Evolutionary conservation across 1,140 invertebrate genomes (phyloP).

Genomic region (Heliconius hermathena): DNA sequence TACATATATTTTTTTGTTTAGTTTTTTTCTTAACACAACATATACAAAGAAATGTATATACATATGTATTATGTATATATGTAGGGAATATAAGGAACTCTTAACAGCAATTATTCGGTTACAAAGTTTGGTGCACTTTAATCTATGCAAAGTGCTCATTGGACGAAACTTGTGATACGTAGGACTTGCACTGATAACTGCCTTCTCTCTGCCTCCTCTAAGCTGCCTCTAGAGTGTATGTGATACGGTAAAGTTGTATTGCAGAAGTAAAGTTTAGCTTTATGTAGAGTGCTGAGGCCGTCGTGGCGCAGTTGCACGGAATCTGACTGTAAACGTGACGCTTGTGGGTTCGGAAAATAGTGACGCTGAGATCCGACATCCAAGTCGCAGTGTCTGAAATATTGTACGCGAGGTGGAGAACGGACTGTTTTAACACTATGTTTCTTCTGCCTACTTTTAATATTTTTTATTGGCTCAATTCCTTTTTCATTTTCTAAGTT

Average conservation of each 20-base stretch:
- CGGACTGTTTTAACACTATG: too few species aligned
- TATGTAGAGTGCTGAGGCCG: neutral
- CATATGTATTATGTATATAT: neutral
- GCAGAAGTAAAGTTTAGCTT: neutral
- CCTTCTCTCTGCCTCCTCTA: neutral
- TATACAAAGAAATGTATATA: too few species aligned
- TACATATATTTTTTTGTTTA: too few species aligned
- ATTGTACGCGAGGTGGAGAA: too few species aligned
- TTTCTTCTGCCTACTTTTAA: too few species aligned
- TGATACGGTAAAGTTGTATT: neutral
- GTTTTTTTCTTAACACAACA: too few species aligned
- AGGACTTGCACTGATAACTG: neutral
- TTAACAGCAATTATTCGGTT: neutral
- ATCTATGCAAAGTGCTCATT: neutral
- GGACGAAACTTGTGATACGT: neutral
- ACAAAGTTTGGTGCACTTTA: neutral
- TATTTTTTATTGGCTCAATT: too few species aligned
- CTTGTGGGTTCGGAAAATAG: too few species aligned
- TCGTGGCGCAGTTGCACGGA: neutral
- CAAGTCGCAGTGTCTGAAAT: too few species aligned
- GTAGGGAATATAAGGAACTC: neutral
- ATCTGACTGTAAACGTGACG: neutral
- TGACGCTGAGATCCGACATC: too few species aligned
- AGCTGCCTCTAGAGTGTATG: neutral
- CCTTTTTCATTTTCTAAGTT: too few species aligned